Conservation (phyloP, 2,888 invertebrate genomes). For the Craniophora ligustri region DNA sequence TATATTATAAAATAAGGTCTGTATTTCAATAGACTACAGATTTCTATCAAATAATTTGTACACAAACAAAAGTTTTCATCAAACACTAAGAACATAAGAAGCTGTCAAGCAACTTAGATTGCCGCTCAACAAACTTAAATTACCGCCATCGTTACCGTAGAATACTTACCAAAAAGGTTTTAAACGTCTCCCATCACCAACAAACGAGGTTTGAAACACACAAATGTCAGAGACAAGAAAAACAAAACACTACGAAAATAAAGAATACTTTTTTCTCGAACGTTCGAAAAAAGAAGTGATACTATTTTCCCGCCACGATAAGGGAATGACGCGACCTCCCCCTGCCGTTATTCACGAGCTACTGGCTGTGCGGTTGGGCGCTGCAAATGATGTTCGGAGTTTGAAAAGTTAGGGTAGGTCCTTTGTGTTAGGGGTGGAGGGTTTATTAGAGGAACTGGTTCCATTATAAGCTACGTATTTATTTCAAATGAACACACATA, state of each 20-base stretch:
- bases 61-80: conserved; percentile 48
- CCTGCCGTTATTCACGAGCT: conserved; percentile 57
- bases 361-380: conserved; percentile 67
- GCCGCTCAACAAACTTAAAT: conserved; percentile 50
- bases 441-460: conserved; percentile 4
- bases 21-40: conserved; percentile 25
- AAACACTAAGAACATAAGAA: conserved; percentile 40
- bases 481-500: no score
- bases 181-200: conserved; percentile 15
- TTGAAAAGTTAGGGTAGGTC: conserved; percentile 65
- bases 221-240: conserved; percentile 31
- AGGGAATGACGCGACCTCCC: conserved; percentile 59
- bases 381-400: conserved; percentile 74
- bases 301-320: conserved; percentile 68
- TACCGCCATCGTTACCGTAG: conserved; percentile 11
- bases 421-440: conserved; percentile 48
- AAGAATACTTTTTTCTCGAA: conserved; percentile 34
- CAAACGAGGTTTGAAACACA: conserved; percentile 25
- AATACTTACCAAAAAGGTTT: conserved; percentile 47
- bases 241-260: conserved; percentile 34
- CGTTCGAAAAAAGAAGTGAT: conserved; percentile 64
- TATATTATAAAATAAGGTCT: neutral
- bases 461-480: neutral
- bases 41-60: conserved; percentile 46
- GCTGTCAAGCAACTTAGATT: conserved; percentile 50